Conservation (phyloP, 1,140 invertebrate genomes). For the Octopus bimaculoides region DNA sequence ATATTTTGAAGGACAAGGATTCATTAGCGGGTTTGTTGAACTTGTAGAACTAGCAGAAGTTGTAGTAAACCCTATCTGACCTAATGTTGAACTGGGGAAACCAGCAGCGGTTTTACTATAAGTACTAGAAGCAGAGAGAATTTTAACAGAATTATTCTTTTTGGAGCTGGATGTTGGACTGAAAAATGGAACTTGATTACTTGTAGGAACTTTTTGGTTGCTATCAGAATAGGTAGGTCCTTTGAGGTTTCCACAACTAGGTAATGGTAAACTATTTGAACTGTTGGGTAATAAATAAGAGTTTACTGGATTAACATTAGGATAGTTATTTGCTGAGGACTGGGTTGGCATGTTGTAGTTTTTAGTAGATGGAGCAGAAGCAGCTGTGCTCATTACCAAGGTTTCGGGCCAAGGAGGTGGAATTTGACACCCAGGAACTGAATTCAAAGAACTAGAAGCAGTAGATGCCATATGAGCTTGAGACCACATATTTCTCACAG, state of each 20-base stretch:
- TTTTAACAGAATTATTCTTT: not conserved
- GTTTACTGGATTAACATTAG: not conserved
- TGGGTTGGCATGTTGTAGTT: not conserved
- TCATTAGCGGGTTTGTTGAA: too few relatives aligned
- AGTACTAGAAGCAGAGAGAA: too few relatives aligned
- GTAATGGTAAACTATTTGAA: not conserved
- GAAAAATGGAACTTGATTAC: not conserved
- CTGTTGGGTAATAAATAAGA: slow-evolving; percentile 6
- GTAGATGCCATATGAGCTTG: not conserved
- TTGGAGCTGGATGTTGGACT: not conserved
- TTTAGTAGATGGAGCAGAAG: not conserved
- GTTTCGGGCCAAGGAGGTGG: not conserved
- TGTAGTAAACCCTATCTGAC: too few relatives aligned
- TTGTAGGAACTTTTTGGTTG: not conserved
- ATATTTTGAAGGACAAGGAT: too few relatives aligned
- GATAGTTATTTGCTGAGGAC: not conserved
- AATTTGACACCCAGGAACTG: not conserved
- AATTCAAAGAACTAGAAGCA: not conserved
- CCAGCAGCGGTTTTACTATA: too few relatives aligned
- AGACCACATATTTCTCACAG: not conserved
- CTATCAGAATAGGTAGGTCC: not conserved
- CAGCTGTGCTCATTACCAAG: not conserved
- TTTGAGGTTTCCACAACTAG: too few relatives aligned
- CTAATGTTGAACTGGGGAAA: too few relatives aligned
- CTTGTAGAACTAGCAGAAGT: too few relatives aligned